These are phyloP conservation scores for Piscicola geometra DNA, from an alignment of 2,888 invertebrate species.

Conservation along the genomic window DNA sequence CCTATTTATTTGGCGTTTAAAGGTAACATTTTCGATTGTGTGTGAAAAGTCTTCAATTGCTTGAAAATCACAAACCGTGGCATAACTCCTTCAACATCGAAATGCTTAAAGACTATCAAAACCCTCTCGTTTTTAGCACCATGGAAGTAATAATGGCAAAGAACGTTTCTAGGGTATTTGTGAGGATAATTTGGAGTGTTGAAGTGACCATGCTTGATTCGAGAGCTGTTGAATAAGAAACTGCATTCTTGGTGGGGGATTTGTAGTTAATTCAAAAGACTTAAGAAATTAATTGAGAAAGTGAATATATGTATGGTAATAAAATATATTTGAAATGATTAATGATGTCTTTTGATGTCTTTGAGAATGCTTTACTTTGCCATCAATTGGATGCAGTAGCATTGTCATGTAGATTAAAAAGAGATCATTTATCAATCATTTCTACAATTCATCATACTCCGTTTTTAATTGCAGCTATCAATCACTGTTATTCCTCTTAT, in stretches of 20 bases:
- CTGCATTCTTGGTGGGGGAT: slow-evolving; percentile 61
- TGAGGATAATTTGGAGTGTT: slow-evolving; percentile 79
- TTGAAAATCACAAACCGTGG: slow-evolving; percentile 80
- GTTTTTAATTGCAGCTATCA: background rate
- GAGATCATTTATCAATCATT: background rate
- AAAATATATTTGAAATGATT: no score
- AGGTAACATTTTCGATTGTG: no score
- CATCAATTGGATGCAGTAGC: no score
- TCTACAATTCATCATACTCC: background rate
- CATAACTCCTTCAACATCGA: slow-evolving; percentile 83
- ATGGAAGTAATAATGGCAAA: slow-evolving; percentile 84
- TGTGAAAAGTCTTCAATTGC: no score
- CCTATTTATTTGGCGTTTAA: no score
- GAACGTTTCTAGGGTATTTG: slow-evolving; percentile 72
- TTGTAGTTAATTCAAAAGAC: background rate
- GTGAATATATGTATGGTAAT: no score
- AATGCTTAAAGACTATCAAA: slow-evolving; percentile 77
- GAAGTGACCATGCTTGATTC: slow-evolving; percentile 64
- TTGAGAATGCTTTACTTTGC: no score
- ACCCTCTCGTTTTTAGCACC: slow-evolving; percentile 76
- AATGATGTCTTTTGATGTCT: no score
- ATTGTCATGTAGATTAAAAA: no score
- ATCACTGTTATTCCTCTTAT: background rate
- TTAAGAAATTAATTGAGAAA: no score
- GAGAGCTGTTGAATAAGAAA: slow-evolving; percentile 60